phyloP scores from a whole-genome alignment of 2,888 invertebrate species.

The Diarsia dahlii region DNA sequence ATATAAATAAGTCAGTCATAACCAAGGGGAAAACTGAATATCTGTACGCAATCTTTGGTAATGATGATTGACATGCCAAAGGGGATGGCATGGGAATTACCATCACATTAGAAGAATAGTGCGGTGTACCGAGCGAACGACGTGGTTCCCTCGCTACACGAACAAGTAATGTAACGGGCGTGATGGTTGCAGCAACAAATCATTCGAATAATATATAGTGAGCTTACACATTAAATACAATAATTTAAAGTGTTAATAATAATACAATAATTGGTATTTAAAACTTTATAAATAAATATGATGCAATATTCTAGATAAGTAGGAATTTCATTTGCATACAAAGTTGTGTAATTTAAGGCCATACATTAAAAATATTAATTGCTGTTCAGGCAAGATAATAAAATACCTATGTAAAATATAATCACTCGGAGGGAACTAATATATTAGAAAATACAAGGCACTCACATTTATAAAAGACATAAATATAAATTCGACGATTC shows the following conservation, averaged over 20 bases:
- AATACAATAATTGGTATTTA: constrained; percentile 25
- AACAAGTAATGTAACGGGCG: constrained; percentile 61
- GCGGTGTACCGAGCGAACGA: constrained; percentile 85
- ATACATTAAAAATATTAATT: constrained; percentile 18
- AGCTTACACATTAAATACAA: constrained; percentile 46
- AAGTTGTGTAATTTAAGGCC: constrained; percentile 11
- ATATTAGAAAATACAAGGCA: constrained; percentile 12
- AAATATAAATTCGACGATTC: not conserved
- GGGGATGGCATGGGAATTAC: constrained; percentile 69
- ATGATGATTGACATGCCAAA: constrained; percentile 86
- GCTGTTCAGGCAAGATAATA: not conserved
- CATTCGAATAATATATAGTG: constrained; percentile 36
- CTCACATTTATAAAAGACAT: constrained; percentile 2
- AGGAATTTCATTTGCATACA: constrained; percentile 5
- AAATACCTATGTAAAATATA: constrained; percentile 12
- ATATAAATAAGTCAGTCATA: constrained; percentile 75
- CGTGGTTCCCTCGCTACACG: constrained; percentile 85
- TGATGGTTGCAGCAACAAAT: constrained; percentile 84
- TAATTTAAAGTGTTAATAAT: constrained; percentile 27
- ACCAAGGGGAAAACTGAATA: constrained; percentile 89
- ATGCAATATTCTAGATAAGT: constrained; percentile 47
- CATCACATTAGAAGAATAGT: constrained; percentile 69
- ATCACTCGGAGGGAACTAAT: not conserved
- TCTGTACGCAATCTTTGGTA: constrained; percentile 82
- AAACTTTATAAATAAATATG: constrained; percentile 35